Base-by-base conservation (phyloP, 2,113 vertebrate genomes). In the Chamaea fasciata region DNA sequence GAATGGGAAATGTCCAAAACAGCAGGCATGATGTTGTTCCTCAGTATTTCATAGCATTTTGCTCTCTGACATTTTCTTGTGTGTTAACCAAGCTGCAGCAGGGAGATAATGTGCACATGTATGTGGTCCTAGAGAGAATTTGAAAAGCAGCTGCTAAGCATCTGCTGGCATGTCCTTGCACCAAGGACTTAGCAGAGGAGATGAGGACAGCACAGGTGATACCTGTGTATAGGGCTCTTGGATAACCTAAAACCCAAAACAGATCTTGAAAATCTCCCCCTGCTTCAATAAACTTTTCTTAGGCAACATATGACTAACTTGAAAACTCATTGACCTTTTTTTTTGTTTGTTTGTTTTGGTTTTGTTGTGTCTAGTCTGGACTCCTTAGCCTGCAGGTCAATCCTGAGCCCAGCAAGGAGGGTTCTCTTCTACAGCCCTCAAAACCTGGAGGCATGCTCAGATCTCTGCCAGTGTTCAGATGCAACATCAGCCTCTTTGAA, bases 221-320 rank as follows among this genome's bases (percentile, higher is more conserved):
- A 13, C 1, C 27, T 2, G 1, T 3, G 10, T 23, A 10, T 12
- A 33, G 56, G 77, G 8, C 1, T 2, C 7, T 13, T 33, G 4
- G 3, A 55, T 11, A 56, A 3, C 8, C 8, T 19, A 37, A 57
- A 22, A 86, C 6, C 16, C n/a, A 79, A 71, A 83, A n/a, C 16
- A 49, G 9, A 4, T 57, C 31, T 79, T 62, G 18, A 31, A 89
- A 70, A 70, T 7, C 13, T 83, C 12, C 7, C 22, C 13, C 21
- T 41, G 23, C n/a, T 75, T 42, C 31, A 35, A 4, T 11, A 9
- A 5, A 31, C 6, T 7, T 47, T 70, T 85, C 27, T 74, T 22
- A 62, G 30, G 37, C 24, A 74, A 19, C 11, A 17, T 24, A 37
- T 4, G 23, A 10, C 8, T 26, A 19, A 49, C 10, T 9, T 19